A percentile compares a stretch with the other conserved stretches of the same genome.
Evolutionary conservation across 2,888 invertebrate species (phyloP).

Genomic region (Lycaena phlaeas): DNA sequence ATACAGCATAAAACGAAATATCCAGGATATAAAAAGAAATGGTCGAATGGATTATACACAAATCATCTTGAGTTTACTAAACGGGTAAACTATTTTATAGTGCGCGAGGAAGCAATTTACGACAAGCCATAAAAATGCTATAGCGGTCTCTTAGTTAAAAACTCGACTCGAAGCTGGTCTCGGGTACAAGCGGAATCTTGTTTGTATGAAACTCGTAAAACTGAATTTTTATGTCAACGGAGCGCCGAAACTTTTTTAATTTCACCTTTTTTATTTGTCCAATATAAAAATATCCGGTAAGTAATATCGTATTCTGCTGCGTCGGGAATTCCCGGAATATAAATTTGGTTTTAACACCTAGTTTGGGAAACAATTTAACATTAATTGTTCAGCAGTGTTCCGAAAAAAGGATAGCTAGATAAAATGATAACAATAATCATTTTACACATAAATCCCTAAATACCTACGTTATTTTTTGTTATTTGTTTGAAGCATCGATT

Average conservation of each 20-base stretch:
- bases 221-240: constrained; percentile 44
- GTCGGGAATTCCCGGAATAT: neutral
- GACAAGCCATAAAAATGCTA: constrained; percentile 13
- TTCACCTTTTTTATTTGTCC: constrained; percentile 34
- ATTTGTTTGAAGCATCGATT: too few species aligned
- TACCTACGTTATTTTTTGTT: too few species aligned
- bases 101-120: constrained; percentile 8
- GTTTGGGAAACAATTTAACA: too few species aligned
- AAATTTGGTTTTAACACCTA: constrained; percentile 1
- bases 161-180: constrained; percentile 18
- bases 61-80: neutral
- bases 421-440: too few species aligned
- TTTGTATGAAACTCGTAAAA: constrained; percentile 39
- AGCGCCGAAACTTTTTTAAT: constrained; percentile 49
- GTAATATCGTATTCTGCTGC: neutral
- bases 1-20: too few species aligned
- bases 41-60: too few species aligned
- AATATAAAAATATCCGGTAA: constrained; percentile 19
- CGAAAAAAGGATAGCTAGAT: too few species aligned
- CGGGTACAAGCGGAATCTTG: constrained; percentile 24
- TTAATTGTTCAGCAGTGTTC: too few species aligned
- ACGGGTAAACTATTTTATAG: constrained; percentile 7
- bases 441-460: too few species aligned
- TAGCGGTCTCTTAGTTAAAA: constrained; percentile 19
- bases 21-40: too few species aligned